A percentile compares a stretch with the other conserved stretches of the same genome.
Conservation (phyloP, 2,888 invertebrate genomes). For the Drosophila sordidapex region DNA sequence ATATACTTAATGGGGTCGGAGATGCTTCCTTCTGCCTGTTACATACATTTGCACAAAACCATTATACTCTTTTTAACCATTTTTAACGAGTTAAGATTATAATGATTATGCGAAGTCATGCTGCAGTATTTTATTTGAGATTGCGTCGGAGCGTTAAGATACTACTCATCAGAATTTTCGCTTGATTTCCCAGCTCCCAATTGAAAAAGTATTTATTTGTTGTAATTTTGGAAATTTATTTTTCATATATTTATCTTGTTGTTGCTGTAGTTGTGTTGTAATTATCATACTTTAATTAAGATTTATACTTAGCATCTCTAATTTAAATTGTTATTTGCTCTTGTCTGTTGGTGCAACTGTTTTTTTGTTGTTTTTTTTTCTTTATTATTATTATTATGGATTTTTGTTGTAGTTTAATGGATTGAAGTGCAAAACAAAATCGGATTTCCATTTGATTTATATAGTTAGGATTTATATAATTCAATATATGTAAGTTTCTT, state of each 20-base stretch:
- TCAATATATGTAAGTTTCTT: slow-evolving; percentile 15
- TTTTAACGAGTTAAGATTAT: too few relatives aligned
- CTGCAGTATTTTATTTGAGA: neutral
- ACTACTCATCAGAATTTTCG: neutral
- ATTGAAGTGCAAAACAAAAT: slow-evolving; percentile 59
- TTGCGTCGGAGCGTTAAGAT: neutral
- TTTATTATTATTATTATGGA: slow-evolving; percentile 15
- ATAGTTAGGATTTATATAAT: slow-evolving; percentile 28
- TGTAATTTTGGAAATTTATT: slow-evolving; percentile 77
- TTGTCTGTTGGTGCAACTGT: slow-evolving; percentile 61
- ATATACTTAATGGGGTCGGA: too few relatives aligned
- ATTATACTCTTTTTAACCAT: too few relatives aligned
- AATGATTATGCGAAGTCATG: neutral
- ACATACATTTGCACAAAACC: too few relatives aligned
- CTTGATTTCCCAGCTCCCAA: neutral
- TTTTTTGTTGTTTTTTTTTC: slow-evolving; percentile 21
- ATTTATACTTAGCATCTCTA: slow-evolving; percentile 76
- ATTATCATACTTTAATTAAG: slow-evolving; percentile 73
- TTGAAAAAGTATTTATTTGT: slow-evolving; percentile 10
- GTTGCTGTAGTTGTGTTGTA: slow-evolving; percentile 70
- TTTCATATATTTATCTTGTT: slow-evolving; percentile 76
- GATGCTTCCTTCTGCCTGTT: too few relatives aligned
- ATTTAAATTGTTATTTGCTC: slow-evolving; percentile 62
- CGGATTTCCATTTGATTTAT: slow-evolving; percentile 40
- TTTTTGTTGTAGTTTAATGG: slow-evolving; percentile 41